phyloP scores from a whole-genome alignment of 2,113 vertebrate species.

The Potamarius usumacintae region DNA sequence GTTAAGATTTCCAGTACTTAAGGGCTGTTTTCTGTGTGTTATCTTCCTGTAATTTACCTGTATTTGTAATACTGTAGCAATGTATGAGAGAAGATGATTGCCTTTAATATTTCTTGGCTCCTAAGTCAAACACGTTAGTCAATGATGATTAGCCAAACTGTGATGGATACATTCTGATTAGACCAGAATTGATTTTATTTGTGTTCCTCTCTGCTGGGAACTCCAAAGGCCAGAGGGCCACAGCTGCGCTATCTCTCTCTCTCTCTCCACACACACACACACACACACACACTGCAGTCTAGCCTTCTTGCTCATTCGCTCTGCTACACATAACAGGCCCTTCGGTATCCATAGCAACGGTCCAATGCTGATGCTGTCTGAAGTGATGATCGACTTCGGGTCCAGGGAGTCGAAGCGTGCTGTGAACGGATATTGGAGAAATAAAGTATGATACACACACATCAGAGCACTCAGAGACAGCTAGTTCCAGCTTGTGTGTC shows the following conservation, averaged over 20 bases:
- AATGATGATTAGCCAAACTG: background rate
- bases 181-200: constrained; percentile 49
- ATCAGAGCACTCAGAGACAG: background rate
- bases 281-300: constrained; percentile 22
- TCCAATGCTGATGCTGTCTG: constrained; percentile 63
- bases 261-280: constrained; percentile 13
- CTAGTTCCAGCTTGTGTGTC: background rate
- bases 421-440: constrained; percentile 44
- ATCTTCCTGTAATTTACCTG: background rate
- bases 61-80: background rate
- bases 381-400: constrained; percentile 48
- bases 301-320: constrained; percentile 62
- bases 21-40: background rate
- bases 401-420: constrained; percentile 39
- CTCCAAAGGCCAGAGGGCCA: constrained; percentile 34
- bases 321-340: constrained; percentile 42
- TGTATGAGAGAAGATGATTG: background rate
- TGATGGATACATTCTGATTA: constrained; percentile 42
- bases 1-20: background rate
- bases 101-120: background rate
- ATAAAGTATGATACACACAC: constrained; percentile 37
- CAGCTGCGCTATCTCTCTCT: constrained; percentile 31
- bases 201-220: constrained; percentile 41
- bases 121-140: background rate
- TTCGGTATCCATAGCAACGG: constrained; percentile 69